Evolutionary conservation across 2,797 vertebrate species (phyloP), one percentile per base, ranked within the genome.

Genomic region (Xenops minutus): DNA sequence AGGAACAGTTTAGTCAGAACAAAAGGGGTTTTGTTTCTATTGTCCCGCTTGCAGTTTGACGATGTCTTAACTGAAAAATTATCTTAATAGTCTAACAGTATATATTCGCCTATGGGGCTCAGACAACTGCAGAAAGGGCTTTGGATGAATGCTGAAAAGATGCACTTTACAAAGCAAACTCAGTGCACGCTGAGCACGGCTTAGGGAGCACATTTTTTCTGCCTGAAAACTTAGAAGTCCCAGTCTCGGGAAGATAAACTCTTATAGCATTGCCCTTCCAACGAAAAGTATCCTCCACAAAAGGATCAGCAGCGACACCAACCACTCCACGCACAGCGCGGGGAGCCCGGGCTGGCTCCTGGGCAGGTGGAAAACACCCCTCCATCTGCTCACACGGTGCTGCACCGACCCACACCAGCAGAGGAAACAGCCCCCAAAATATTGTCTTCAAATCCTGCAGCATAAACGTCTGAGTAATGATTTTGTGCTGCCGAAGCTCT

Each of bases 11-110:
- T 98, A 98, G 98, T 94, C 96, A 89, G 98, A 99, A 99, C 99
- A 99, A 99, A 99, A 98, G 98, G 94, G 97, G 98, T 91, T 98
- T 98, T 99, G 99, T 99, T 99, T 98, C 98, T 96, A 98, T 99
- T 99, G 98, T 99, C 97, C 97, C 97, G 88, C 96, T 97, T 97
- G 98, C 96, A 97, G 98, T 98, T 97, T 98, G 98, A 98, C 96
- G 26, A 95, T 95, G 98, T 97, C 96, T 98, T 98, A 89, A 95
- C 97, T 97, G 98, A 97, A 98, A 98, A 97, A 96, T 96, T 97
- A 97, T 97, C 97, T 96, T 97, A 97, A 95, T 88, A 82, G 71
- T 77, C 94, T 92, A 88, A 88, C 96, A 92, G 92, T 93, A 97
- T 95, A 96, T 96, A 93, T 73, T 79, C 95, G 91, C 95, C 96